These are phyloP conservation scores for Lepidonotus clava DNA, from an alignment of 2,888 invertebrate genomes.

Conservation along the genomic window DNA sequence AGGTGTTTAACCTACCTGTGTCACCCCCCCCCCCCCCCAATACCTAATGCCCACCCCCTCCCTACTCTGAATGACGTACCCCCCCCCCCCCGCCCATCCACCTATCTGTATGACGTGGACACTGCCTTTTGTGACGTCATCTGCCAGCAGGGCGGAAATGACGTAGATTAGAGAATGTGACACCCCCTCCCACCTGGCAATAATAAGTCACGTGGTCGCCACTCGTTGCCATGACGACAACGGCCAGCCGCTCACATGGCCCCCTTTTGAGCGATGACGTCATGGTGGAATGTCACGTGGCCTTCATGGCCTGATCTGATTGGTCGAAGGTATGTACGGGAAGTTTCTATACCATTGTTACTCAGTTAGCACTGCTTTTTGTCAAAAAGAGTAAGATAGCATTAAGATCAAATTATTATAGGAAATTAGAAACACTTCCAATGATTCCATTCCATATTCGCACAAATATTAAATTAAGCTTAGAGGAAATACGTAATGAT, in stretches of 20 bases:
- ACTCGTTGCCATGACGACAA: slow-evolving; percentile 6
- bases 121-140: slow-evolving; percentile 30
- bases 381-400: not conserved
- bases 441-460: too few species aligned
- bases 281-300: slow-evolving; percentile 28
- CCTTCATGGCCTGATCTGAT: slow-evolving; percentile 17
- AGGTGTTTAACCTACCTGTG: not conserved
- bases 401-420: not conserved
- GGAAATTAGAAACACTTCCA: not conserved
- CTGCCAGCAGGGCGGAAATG: slow-evolving; percentile 8
- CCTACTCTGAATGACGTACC: not conserved
- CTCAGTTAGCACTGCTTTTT: not conserved
- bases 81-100: not conserved
- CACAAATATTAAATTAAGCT: too few species aligned
- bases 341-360: not conserved
- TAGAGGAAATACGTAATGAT: too few species aligned
- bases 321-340: slow-evolving; percentile 38
- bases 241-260: too few species aligned
- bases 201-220: slow-evolving; percentile 18
- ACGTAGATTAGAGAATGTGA: slow-evolving; percentile 32
- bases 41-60: not conserved
- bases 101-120: slow-evolving; percentile 25
- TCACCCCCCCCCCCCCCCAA: not conserved
- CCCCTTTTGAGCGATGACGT: slow-evolving; percentile 29
- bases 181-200: not conserved